These are phyloP conservation scores for Pelosia muscerda DNA, from an alignment of 2,888 invertebrate genomes.

Conservation along the genomic window DNA sequence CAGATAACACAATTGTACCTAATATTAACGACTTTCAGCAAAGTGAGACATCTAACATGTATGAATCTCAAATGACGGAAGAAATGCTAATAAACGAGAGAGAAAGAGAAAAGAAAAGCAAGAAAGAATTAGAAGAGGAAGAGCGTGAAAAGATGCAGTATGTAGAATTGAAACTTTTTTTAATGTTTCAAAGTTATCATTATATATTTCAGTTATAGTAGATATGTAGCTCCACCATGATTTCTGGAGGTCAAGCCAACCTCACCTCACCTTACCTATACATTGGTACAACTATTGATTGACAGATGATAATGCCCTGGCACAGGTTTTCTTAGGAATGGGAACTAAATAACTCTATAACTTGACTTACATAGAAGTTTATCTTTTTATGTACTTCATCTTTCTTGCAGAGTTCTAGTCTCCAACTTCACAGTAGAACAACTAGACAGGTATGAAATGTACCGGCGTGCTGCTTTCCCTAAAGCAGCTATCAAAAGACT, in stretches of 20 bases:
- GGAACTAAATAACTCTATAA: no score
- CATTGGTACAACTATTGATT: no score
- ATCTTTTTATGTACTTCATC: background rate
- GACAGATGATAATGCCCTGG: no score
- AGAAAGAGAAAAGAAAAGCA: constrained; percentile 91
- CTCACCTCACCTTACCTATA: no score
- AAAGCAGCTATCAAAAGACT: constrained; percentile 98
- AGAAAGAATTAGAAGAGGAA: constrained; percentile 96
- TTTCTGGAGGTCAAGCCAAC: no score
- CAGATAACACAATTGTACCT: constrained; percentile 59
- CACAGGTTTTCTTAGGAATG: no score
- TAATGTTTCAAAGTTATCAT: background rate
- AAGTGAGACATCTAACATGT: constrained; percentile 61
- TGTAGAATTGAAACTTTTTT: constrained; percentile 57
- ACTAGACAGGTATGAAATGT: constrained; percentile 99
- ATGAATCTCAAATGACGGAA: constrained; percentile 75
- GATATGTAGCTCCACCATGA: no score
- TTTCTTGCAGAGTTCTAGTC: constrained; percentile 93
- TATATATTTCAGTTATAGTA: background rate
- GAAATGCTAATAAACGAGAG: constrained; percentile 83
- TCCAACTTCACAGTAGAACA: constrained; percentile 99
- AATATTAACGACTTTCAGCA: constrained; percentile 72
- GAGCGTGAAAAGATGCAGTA: constrained; percentile 99
- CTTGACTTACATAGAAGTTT: background rate
- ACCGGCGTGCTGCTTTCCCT: constrained; percentile 97